A percentile compares a stretch with the other conserved stretches of the same genome.
Conservation (phyloP, 2,888 invertebrate genomes). For the Actias luna region DNA sequence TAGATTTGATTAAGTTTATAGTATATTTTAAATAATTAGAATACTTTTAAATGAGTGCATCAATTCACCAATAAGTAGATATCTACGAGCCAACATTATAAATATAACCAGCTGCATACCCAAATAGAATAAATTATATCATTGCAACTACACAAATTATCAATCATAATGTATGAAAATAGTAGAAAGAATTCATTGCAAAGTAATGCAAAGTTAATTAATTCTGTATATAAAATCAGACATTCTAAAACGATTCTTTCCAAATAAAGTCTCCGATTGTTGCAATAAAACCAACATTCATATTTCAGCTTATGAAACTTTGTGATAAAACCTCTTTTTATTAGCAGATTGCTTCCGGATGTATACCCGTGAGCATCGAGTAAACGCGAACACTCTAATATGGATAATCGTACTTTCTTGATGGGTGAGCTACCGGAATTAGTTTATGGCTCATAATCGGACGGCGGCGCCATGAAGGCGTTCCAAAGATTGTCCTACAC, state of each 20-base stretch:
- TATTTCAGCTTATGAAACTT: background rate
- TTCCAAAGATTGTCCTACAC: slow-evolving; percentile 46
- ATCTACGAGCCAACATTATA: too few species aligned
- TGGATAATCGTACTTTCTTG: slow-evolving; percentile 61
- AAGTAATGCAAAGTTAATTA: too few species aligned
- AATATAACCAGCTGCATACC: too few species aligned
- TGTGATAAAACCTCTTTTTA: background rate
- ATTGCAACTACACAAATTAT: too few species aligned
- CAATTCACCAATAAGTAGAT: too few species aligned
- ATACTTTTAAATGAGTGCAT: too few species aligned
- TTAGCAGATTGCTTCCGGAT: background rate
- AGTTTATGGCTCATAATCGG: slow-evolving; percentile 53
- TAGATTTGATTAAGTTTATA: too few species aligned
- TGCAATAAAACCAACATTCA: background rate
- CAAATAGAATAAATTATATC: too few species aligned
- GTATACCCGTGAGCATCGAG: background rate
- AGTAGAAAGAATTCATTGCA: too few species aligned
- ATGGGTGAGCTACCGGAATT: slow-evolving; percentile 77
- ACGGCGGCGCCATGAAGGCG: slow-evolving; percentile 69
- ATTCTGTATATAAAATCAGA: too few species aligned
- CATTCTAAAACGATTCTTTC: background rate
- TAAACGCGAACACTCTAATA: slow-evolving; percentile 30
- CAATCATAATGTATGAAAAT: too few species aligned
- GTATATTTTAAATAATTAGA: too few species aligned
- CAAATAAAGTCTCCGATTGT: background rate